Percentiles rank a stretch among this genome's conserved stretches.
These are phyloP conservation scores for Macroteleia sp. DNA, from an alignment of 2,888 invertebrate species.

Conservation along the genomic window DNA sequence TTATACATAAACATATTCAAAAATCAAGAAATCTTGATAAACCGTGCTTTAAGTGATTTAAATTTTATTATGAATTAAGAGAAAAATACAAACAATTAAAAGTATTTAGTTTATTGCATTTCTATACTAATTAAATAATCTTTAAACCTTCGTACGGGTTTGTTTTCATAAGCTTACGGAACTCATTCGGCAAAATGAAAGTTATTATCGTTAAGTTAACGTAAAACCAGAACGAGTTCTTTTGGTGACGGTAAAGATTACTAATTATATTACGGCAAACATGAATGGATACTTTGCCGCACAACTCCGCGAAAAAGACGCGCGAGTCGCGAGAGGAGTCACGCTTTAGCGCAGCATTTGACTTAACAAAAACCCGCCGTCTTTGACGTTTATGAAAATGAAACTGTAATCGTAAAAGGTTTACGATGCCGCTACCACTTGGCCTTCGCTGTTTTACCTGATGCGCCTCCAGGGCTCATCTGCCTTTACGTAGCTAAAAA, in stretches of 20 bases:
- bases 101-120: no score
- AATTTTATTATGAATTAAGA: no score
- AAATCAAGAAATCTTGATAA: no score
- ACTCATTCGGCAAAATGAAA: conserved; percentile 15
- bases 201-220: conserved; percentile 48
- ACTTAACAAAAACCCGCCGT: conserved; percentile 74
- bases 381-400: conserved; percentile 83
- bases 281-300: conserved; percentile 52
- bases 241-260: conserved; percentile 73
- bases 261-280: conserved; percentile 80
- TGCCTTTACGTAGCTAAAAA: conserved; percentile 20
- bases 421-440: conserved; percentile 72
- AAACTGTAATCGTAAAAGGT: conserved; percentile 83
- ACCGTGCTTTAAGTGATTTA: no score
- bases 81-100: no score
- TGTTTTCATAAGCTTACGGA: conserved; percentile 12
- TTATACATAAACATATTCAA: no score
- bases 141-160: conserved; percentile 12
- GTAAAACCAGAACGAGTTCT: conserved; percentile 50
- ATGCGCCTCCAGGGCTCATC: conserved; percentile 4
- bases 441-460: conserved; percentile 10
- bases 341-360: conserved; percentile 24
- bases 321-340: conserved; percentile 44
- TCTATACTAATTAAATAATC: no score
- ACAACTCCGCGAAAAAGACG: conserved; percentile 47